phyloP scores from a whole-genome alignment of 2,888 invertebrate genomes.

The Xylota segnis region DNA sequence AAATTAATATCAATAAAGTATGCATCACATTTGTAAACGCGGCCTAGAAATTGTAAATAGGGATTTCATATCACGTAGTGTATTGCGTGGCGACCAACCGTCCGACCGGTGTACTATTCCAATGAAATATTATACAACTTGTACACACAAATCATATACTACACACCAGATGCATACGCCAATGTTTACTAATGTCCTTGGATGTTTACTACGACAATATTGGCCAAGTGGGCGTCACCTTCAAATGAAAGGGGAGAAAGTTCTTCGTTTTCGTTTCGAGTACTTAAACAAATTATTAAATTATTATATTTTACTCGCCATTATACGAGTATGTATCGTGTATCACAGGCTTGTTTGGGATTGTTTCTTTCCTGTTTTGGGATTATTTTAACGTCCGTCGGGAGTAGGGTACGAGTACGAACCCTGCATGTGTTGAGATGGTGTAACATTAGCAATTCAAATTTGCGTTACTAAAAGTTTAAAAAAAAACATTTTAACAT shows the following conservation, averaged over 20 bases:
- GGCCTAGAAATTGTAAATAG: conserved; percentile 56
- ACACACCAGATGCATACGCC: not conserved
- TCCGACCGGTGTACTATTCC: conserved; percentile 2
- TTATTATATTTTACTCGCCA: conserved; percentile 16
- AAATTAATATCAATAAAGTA: conserved; percentile 68
- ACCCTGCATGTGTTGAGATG: not conserved
- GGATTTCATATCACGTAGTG: conserved; percentile 64
- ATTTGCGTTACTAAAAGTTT: conserved; percentile 12
- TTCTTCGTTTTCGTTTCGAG: conserved; percentile 43
- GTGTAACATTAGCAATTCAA: conserved; percentile 46
- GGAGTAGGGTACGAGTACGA: not conserved
- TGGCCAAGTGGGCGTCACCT: conserved; percentile 54
- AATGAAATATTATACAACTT: conserved; percentile 45
- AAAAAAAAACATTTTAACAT: not conserved
- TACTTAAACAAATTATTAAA: conserved; percentile 61
- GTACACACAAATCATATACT: not conserved
- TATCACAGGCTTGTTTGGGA: conserved; percentile 54
- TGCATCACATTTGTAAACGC: conserved; percentile 52
- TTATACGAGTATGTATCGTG: conserved; percentile 47
- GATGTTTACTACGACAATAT: conserved; percentile 62
- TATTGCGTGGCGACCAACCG: not conserved
- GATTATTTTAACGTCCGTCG: conserved; percentile 23
- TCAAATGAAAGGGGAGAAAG: conserved; percentile 12
- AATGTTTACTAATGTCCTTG: conserved; percentile 65
- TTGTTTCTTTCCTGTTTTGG: conserved; percentile 54